Conservation (phyloP, 2,888 invertebrate species). For the Sesia apiformis region DNA sequence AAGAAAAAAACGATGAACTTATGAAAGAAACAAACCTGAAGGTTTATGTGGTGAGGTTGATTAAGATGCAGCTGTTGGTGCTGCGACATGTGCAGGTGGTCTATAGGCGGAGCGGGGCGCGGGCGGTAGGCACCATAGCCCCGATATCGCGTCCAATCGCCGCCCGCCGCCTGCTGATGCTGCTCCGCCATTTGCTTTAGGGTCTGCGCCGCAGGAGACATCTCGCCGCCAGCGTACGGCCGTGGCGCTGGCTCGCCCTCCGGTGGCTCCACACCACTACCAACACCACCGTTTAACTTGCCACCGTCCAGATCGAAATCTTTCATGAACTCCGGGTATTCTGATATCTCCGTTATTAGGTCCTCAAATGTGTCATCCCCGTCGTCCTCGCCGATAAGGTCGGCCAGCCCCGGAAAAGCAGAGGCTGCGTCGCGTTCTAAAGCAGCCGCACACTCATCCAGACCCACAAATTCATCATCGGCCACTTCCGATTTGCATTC, state of each 20-base stretch:
- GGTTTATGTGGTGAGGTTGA: slow-evolving; percentile 82
- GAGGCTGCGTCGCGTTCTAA: slow-evolving; percentile 88
- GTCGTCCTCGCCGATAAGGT: slow-evolving; percentile 89
- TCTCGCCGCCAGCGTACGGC: slow-evolving; percentile 77
- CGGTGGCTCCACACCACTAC: slow-evolving; percentile 50
- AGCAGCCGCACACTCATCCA: slow-evolving; percentile 88
- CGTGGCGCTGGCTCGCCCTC: slow-evolving; percentile 63
- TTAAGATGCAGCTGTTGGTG: slow-evolving; percentile 91
- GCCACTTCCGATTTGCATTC: slow-evolving; percentile 88
- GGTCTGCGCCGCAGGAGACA: slow-evolving; percentile 95
- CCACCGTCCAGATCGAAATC: slow-evolving; percentile 81
- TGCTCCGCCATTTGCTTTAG: slow-evolving; percentile 98
- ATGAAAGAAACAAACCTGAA: slow-evolving; percentile 78
- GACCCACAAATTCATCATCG: slow-evolving; percentile 89
- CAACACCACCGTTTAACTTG: slow-evolving; percentile 41
- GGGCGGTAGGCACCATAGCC: slow-evolving; percentile 72
- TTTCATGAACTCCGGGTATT: slow-evolving; percentile 87
- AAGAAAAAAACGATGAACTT: no score
- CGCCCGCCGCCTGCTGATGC: slow-evolving; percentile 85
- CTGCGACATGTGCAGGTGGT: slow-evolving; percentile 87
- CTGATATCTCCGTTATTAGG: slow-evolving; percentile 90
- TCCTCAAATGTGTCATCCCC: slow-evolving; percentile 89
- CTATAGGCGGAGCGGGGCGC: slow-evolving; percentile 52
- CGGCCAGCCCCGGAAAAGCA: slow-evolving; percentile 85
- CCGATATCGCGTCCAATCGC: slow-evolving; percentile 73